Base-by-base conservation (phyloP, 1,140 invertebrate species). In the Calosoma granatense region DNA sequence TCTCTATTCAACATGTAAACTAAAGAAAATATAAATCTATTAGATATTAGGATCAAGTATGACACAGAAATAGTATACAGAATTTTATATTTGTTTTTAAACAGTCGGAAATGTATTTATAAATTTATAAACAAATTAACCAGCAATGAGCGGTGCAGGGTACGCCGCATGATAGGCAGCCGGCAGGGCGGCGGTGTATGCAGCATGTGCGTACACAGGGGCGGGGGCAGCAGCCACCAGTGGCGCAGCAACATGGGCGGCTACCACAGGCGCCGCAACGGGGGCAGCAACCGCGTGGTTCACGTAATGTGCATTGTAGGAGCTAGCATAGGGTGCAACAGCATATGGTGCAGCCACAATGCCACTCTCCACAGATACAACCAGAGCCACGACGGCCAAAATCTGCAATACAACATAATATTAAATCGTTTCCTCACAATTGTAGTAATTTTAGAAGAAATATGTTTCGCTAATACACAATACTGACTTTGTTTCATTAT, bases 231-330 rank as follows among this genome's bases (percentile, higher is more conserved):
- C 41, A 1, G 57, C 51, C 12, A 51, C 56, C 14, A 51, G 20
- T 21, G 51, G 51, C 20, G 51, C 56, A 12, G 51, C 11, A 47
- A 17, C 17, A 9, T 6, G 26, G 3, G 55, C 36, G n/a, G 56
- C 56, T 22, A 51, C 43, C 9, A 23, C n/a, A 23, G 55, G 36
- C 1, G 56, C 47, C 2, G 51, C 56, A 12, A 57, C 56, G 2
- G 56, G 56, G 20, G 56, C 51, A 12, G 56, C 56, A 20, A 57
- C 36, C 14, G 56, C 56, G 30, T 57, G 56, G 22, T 57, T 57
- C 15, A 57, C 47, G 15, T 23, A 23, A 52, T 57, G 56, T 14
- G 56, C 56, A 30, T 30, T 52, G 22, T 57, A 57, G 20, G 56
- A 57, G 17, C 39, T 57, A 39, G 57, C 57, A 30, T 54, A 54